Evolutionary conservation across 1,140 invertebrate genomes (phyloP).

Genomic region (Lasioglossum albipes): DNA sequence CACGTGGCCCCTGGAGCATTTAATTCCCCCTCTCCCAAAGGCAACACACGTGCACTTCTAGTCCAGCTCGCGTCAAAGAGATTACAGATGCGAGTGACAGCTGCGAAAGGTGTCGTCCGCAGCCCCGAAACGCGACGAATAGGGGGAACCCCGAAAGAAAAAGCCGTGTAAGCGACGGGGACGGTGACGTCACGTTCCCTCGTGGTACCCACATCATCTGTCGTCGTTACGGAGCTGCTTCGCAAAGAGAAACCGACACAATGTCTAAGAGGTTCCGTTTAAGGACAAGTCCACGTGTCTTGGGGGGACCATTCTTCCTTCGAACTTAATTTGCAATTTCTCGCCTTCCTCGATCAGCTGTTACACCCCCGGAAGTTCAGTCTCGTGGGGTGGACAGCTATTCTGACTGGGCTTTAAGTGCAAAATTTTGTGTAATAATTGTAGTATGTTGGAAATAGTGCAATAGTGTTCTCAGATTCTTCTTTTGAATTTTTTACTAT

Average conservation of each 20-base stretch:
- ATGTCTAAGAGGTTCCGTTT: slow-evolving; percentile 4
- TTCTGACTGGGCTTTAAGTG: no score
- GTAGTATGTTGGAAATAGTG: no score
- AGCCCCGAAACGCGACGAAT: slow-evolving; percentile 3
- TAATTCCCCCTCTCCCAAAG: background rate
- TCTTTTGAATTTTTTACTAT: no score
- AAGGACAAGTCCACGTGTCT: background rate
- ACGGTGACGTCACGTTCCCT: slow-evolving; percentile 68
- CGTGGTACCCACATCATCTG: slow-evolving; percentile 73
- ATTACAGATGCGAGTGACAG: slow-evolving; percentile 44
- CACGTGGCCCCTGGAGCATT: no score
- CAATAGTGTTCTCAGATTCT: no score
- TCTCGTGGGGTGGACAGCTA: no score
- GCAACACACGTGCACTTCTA: background rate
- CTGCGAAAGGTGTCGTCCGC: slow-evolving; percentile 43
- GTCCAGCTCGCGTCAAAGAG: slow-evolving; percentile 11
- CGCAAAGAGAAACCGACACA: slow-evolving; percentile 11
- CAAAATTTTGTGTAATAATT: no score
- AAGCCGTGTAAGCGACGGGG: slow-evolving; percentile 6
- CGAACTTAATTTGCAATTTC: no score
- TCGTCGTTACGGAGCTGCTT: slow-evolving; percentile 45
- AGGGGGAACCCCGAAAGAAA: background rate
- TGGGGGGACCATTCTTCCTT: no score
- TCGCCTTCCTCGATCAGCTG: background rate
- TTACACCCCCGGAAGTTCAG: no score